These are phyloP conservation scores for Gopherus evgoodei DNA, from an alignment of 2,113 vertebrate species.

Conservation along the genomic window DNA sequence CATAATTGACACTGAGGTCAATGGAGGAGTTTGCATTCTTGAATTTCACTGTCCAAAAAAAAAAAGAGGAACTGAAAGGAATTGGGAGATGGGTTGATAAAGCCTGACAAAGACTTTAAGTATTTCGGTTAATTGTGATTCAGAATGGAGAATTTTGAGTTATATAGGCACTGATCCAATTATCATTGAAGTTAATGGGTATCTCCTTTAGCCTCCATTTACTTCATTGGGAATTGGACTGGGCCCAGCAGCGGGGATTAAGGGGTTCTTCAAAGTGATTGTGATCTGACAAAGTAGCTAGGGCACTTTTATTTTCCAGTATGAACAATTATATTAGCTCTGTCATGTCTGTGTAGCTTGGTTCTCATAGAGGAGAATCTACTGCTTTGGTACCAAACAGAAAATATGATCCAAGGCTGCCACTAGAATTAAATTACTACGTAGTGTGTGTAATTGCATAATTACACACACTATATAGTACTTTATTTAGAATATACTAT, in stretches of 20 bases:
- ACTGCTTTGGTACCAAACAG: slow-evolving; percentile 38
- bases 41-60: not conserved
- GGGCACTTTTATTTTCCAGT: slow-evolving; percentile 18
- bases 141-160: slow-evolving; percentile 9
- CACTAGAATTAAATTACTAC: slow-evolving; percentile 13
- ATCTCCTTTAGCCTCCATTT: slow-evolving; percentile 1
- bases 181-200: not conserved
- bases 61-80: not conserved
- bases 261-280: not conserved
- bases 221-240: not conserved
- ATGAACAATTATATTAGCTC: slow-evolving; percentile 23
- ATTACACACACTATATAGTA: not conserved
- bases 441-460: not conserved
- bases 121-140: not conserved
- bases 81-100: not conserved
- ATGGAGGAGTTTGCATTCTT: not conserved
- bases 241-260: not conserved
- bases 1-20: not conserved
- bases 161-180: slow-evolving; percentile 27
- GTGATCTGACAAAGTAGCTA: not conserved
- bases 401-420: slow-evolving; percentile 25
- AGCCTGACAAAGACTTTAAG: not conserved
- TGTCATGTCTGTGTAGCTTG: not conserved
- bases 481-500: slow-evolving; percentile 37
- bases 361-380: slow-evolving; percentile 11